A percentile compares a stretch with the other conserved stretches of the same genome.
phyloP scores from a whole-genome alignment of 1,140 invertebrate genomes.

The Lasioglossum albipes region DNA sequence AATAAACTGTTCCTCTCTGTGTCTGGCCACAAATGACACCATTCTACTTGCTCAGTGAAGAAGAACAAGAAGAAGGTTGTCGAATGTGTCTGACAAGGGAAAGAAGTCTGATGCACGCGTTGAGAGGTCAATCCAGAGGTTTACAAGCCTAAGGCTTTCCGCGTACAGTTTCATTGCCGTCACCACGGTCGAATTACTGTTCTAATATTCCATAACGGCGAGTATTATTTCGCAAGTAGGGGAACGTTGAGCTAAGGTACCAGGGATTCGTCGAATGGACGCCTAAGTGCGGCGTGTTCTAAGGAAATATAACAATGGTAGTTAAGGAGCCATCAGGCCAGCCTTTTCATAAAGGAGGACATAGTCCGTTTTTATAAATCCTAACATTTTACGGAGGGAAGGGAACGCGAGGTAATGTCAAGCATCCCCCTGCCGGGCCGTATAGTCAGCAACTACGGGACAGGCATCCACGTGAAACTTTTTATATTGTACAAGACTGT shows the following conservation, averaged over 20 bases:
- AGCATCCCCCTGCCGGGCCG: neutral
- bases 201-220: neutral
- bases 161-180: neutral
- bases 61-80: too few relatives aligned
- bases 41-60: too few relatives aligned
- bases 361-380: conserved; percentile 18
- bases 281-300: neutral
- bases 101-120: too few relatives aligned
- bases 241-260: neutral
- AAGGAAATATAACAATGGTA: conserved; percentile 14
- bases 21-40: too few relatives aligned
- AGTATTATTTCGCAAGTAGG: neutral
- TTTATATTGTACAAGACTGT: conserved; percentile 64
- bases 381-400: conserved; percentile 26
- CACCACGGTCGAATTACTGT: neutral
- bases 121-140: too few relatives aligned
- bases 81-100: too few relatives aligned
- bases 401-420: conserved; percentile 15
- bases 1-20: too few relatives aligned
- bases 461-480: conserved; percentile 49
- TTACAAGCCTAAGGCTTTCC: too few relatives aligned
- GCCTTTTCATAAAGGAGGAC: conserved; percentile 31
- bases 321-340: conserved; percentile 9
- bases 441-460: conserved; percentile 55
- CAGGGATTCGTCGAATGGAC: neutral